Percentiles rank a stretch among this genome's conserved stretches.
Evolutionary conservation across 2,113 vertebrate species (phyloP).

Genomic region (Tupaia tana): DNA sequence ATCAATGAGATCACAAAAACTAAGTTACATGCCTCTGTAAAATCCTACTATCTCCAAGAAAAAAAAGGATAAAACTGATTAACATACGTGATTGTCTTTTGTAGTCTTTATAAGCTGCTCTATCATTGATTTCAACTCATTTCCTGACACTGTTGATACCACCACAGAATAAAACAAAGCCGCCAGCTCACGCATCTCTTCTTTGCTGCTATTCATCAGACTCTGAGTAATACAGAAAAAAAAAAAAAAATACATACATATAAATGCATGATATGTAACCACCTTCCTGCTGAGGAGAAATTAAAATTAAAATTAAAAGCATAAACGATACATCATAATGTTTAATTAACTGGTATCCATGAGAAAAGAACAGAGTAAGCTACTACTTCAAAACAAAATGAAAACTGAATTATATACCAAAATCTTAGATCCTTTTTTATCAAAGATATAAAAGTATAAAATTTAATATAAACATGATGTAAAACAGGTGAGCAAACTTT

Average conservation of each 20-base stretch:
- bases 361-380: constrained; percentile 1
- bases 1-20: constrained; percentile 6
- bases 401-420: constrained; percentile 4
- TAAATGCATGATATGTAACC: background rate
- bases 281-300: background rate
- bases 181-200: constrained; percentile 97
- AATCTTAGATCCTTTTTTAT: background rate
- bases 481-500: background rate
- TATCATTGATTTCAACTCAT: constrained; percentile 92
- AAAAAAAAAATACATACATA: background rate
- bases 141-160: constrained; percentile 94
- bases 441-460: constrained; percentile 17
- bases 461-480: background rate
- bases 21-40: constrained; percentile 5
- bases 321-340: constrained; percentile 9
- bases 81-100: constrained; percentile 94
- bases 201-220: constrained; percentile 97
- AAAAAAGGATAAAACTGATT: background rate
- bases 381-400: constrained; percentile 38
- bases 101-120: constrained; percentile 95
- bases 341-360: constrained; percentile 26
- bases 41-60: background rate
- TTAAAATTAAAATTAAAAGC: constrained; percentile 49
- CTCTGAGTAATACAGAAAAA: constrained; percentile 85
- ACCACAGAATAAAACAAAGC: constrained; percentile 97